Percentiles rank a stretch among this genome's conserved stretches.
These are phyloP conservation scores for Knipowitschia caucasica DNA, from an alignment of 2,797 vertebrate genomes.

Conservation along the genomic window DNA sequence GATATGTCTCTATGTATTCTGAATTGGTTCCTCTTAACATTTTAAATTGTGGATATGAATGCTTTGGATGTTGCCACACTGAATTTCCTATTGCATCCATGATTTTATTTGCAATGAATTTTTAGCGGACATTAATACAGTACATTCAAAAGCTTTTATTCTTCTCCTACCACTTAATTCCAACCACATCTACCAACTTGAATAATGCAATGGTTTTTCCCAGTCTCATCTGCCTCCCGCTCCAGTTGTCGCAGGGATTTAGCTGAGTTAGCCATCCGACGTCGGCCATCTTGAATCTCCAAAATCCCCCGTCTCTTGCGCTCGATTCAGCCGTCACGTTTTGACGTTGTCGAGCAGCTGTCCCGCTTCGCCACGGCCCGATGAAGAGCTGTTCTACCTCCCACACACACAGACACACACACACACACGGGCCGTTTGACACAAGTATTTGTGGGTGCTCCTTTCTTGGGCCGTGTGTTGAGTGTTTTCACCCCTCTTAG, in stretches of 20 bases:
- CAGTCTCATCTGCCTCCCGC: background rate
- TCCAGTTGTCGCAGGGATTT: constrained; percentile 6
- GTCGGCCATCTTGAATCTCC: constrained; percentile 19
- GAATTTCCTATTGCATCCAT: too few species aligned
- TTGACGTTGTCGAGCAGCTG: constrained; percentile 45
- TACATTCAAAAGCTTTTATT: background rate
- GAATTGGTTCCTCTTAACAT: too few species aligned
- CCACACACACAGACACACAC: constrained; percentile 25
- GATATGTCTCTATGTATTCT: too few species aligned
- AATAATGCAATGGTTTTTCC: background rate
- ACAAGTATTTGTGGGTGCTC: constrained; percentile 40
- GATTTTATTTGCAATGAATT: too few species aligned
- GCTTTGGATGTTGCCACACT: too few species aligned
- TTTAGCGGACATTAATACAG: too few species aligned
- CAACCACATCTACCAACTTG: background rate
- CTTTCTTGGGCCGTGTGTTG: constrained; percentile 1
- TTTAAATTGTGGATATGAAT: too few species aligned
- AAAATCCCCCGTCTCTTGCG: constrained; percentile 27
- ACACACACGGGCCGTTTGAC: constrained; percentile 22
- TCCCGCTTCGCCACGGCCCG: constrained; percentile 29
- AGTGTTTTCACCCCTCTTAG: constrained; percentile 27
- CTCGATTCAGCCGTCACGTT: constrained; percentile 27
- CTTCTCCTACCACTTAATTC: background rate
- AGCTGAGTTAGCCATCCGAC: constrained; percentile 23
- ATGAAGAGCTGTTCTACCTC: constrained; percentile 35